Evolutionary conservation across 2,888 invertebrate genomes (phyloP).

Genomic region (Diaprepes abbreviatus): DNA sequence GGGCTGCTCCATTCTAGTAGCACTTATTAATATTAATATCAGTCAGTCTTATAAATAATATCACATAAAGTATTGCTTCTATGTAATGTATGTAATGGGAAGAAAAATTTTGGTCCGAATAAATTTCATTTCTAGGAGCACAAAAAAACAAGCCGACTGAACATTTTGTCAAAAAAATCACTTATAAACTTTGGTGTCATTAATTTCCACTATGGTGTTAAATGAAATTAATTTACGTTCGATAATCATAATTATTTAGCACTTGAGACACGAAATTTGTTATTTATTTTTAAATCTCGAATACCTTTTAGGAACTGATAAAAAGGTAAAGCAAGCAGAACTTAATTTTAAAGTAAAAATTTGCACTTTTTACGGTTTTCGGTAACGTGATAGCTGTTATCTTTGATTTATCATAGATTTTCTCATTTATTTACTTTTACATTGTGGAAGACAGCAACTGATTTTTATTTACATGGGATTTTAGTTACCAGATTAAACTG

Average conservation of each 20-base stretch:
- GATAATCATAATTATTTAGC: slow-evolving; percentile 41
- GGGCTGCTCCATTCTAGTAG: slow-evolving; percentile 27
- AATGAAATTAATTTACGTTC: slow-evolving; percentile 42
- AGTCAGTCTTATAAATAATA: not conserved
- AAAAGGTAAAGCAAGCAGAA: slow-evolving; percentile 9
- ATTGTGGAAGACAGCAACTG: not conserved
- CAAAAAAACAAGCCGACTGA: slow-evolving; percentile 9
- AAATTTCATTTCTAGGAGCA: not conserved
- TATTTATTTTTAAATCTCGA: slow-evolving; percentile 23
- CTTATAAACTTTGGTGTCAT: slow-evolving; percentile 35
- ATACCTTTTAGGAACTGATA: not conserved
- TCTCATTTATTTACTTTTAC: slow-evolving; percentile 21
- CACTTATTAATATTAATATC: no score
- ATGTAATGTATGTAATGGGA: not conserved
- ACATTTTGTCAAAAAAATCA: slow-evolving; percentile 12
- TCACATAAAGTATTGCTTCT: not conserved
- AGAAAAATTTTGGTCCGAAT: not conserved
- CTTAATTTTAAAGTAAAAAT: slow-evolving; percentile 19
- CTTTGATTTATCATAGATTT: slow-evolving; percentile 31
- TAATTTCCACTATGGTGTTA: slow-evolving; percentile 40
- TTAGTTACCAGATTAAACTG: slow-evolving; percentile 14
- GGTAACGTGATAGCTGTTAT: slow-evolving; percentile 20
- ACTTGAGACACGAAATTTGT: slow-evolving; percentile 2
- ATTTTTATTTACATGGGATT: not conserved
- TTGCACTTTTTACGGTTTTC: slow-evolving; percentile 22